These are phyloP conservation scores for Avahi laniger DNA, from an alignment of 2,797 vertebrate species.

Conservation along the genomic window DNA sequence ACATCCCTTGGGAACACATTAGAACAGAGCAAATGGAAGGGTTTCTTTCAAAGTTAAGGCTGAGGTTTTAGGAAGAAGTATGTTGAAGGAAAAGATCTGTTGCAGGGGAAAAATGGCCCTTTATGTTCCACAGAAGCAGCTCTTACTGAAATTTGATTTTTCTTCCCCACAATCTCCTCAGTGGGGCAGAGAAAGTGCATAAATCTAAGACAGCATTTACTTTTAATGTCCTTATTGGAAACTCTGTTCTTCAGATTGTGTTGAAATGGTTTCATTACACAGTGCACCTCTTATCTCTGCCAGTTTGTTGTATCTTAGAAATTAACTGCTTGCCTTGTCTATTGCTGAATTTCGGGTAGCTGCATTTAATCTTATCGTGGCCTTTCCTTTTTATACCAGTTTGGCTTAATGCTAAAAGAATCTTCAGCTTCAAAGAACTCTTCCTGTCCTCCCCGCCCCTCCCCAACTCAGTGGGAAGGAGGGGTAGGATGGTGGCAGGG, in stretches of 20 bases:
- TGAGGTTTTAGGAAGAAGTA: background rate
- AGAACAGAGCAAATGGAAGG: background rate
- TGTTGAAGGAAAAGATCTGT: background rate
- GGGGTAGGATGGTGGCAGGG: background rate
- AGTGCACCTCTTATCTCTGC: background rate
- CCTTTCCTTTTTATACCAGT: constrained; percentile 53
- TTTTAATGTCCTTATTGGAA: constrained; percentile 40
- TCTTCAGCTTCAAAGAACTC: constrained; percentile 49
- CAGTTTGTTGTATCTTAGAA: background rate
- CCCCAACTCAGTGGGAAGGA: background rate
- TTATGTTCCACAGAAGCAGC: background rate
- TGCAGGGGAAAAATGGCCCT: background rate
- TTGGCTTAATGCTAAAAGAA: constrained; percentile 61
- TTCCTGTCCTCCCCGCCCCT: background rate
- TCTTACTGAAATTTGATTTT: background rate
- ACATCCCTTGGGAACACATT: background rate
- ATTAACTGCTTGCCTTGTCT: constrained; percentile 26
- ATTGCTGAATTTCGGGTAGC: constrained; percentile 11
- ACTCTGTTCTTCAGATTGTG: background rate
- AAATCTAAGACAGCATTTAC: background rate
- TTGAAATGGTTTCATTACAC: background rate
- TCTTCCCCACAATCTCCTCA: background rate
- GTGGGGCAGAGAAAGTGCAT: background rate
- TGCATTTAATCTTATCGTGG: constrained; percentile 31
- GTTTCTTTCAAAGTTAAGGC: background rate